Evolutionary conservation across 2,888 invertebrate genomes (phyloP), one percentile per base, ranked within the genome.

Genomic region (Nemoura dubitans): DNA sequence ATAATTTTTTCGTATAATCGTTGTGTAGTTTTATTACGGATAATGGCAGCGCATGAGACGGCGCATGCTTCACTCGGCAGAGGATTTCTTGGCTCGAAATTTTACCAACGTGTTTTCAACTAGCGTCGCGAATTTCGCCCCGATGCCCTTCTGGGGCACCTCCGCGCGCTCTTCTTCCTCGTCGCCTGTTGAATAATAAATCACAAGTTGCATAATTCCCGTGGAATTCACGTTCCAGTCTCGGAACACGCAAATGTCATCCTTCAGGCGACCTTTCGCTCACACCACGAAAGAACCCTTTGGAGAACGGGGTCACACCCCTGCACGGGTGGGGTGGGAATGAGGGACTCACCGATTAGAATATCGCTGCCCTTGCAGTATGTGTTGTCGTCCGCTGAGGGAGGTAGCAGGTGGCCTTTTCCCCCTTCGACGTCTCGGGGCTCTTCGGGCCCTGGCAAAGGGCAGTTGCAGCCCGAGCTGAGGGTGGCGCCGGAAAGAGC

Each of bases 331-430:
- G 36, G 36, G 36, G n/a, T n/a, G 36, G 10, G 36, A 36, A 10
- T 36, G 59, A 21, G 59, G 16, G 0, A 84, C 43, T 87, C 86
- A 89, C 89, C 89, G 30, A 89, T 89, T 81, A 89, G 89, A 10
- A 89, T 88, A 87, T 89, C 89, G 28, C 89, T 89, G 27, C 89
- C 89, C 85, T 89, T 85, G 82, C 89, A 86, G 86, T 89, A 89
- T 0, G 89, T 89, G 27, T 78, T 87, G 59, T 36, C 86, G n/a
- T 87, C 85, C n/a, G 87, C 80, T 7, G 86, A 87, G 10, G 82
- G 86, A 21, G 80, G 59, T 21, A 43, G 7, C 6, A 83, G 27
- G 43, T n/a, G 83, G n/a, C 25, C 25, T 59, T 59, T 59, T 21
- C 59, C 59, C 42, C 42, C 87, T 25, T 88, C 81, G 27, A 36